Evolutionary conservation across 2,113 vertebrate species (phyloP).

Genomic region (Hippocampus zosterae): DNA sequence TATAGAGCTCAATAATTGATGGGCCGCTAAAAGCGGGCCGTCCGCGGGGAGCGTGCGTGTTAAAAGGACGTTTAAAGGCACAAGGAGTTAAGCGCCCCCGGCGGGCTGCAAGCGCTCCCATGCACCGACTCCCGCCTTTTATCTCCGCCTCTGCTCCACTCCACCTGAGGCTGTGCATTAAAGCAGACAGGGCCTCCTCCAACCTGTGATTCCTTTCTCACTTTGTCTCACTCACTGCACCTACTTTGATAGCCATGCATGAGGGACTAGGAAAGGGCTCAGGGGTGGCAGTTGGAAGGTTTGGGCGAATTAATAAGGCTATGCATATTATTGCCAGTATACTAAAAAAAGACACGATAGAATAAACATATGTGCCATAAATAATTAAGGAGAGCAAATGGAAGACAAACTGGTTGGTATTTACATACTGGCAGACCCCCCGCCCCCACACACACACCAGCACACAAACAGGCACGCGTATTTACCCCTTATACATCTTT

Average conservation of each 20-base stretch:
- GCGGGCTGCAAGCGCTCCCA: constrained; percentile 58
- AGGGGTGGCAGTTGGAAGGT: constrained; percentile 20
- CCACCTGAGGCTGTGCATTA: constrained; percentile 57
- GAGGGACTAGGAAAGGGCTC: constrained; percentile 2
- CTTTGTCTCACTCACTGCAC: constrained; percentile 26
- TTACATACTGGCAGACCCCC: neutral
- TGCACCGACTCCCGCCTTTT: constrained; percentile 64
- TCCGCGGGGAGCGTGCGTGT: constrained; percentile 71
- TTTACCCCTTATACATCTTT: constrained; percentile 12
- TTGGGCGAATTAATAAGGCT: constrained; percentile 36
- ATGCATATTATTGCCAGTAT: constrained; percentile 18
- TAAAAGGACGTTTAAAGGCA: constrained; percentile 73
- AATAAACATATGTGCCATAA: constrained; percentile 1
- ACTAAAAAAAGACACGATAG: constrained; percentile 20
- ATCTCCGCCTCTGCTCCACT: constrained; percentile 60
- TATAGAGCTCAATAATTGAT: constrained; percentile 74
- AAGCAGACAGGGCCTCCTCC: constrained; percentile 42
- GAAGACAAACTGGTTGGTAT: constrained; percentile 19
- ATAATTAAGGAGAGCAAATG: constrained; percentile 1
- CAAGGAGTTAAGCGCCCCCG: constrained; percentile 68
- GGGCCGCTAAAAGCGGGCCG: constrained; percentile 63
- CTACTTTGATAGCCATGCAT: constrained; percentile 45
- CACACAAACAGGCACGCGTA: neutral
- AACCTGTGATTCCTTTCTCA: constrained; percentile 48
- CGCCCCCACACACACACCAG: neutral